Conservation (phyloP, 92 coral and sea anemone genomes). For the Porites divaricata region DNA sequence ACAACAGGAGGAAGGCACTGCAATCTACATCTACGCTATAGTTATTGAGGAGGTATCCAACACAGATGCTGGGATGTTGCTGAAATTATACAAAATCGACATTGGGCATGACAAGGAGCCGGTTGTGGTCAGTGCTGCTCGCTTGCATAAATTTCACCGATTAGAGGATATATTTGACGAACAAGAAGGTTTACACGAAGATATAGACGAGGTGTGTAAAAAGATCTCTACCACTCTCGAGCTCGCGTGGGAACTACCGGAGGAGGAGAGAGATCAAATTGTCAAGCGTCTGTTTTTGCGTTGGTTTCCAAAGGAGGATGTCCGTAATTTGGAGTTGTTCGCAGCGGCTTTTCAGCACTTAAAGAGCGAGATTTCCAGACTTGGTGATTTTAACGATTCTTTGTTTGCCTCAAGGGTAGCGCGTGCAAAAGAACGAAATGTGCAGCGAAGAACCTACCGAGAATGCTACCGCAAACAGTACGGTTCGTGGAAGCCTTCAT, state of each 20-base stretch:
- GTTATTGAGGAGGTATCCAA: constrained; percentile 51
- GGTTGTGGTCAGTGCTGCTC: constrained; percentile 46
- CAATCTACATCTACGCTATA: constrained; percentile 70
- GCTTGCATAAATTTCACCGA: constrained; percentile 61
- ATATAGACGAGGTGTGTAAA: background rate
- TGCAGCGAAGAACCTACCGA: background rate
- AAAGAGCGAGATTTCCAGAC: constrained; percentile 42
- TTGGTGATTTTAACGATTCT: constrained; percentile 8
- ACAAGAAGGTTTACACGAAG: background rate
- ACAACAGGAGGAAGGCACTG: constrained; percentile 39
- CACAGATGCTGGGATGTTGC: background rate
- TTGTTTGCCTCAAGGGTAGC: constrained; percentile 15
- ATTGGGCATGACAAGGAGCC: constrained; percentile 42
- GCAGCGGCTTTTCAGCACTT: constrained; percentile 43
- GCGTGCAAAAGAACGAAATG: constrained; percentile 6
- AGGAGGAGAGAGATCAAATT: constrained; percentile 46
- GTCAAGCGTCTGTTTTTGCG: constrained; percentile 53
- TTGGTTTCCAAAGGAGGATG: constrained; percentile 77
- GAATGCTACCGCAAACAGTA: background rate
- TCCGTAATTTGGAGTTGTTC: background rate
- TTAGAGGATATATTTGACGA: constrained; percentile 8
- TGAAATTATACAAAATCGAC: constrained; percentile 5
- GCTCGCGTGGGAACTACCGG: constrained; percentile 60
- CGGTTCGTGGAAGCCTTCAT: background rate
- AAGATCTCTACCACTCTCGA: constrained; percentile 43